phyloP scores from a whole-genome alignment of 2,888 invertebrate genomes.

The Lumbricus terrestris region DNA sequence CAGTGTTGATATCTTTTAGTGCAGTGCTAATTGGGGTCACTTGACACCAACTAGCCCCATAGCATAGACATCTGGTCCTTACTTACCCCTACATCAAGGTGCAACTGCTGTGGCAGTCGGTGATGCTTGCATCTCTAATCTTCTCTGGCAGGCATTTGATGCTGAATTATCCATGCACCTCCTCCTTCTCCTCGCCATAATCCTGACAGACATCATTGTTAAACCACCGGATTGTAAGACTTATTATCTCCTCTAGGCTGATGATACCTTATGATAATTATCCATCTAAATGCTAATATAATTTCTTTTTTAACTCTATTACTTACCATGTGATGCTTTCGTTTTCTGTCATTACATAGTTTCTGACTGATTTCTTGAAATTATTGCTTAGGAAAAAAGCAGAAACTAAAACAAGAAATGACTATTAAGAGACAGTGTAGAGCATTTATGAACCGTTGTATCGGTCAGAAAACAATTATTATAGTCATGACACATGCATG shows the following conservation, averaged over 20 bases:
- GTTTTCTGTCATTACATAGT: background rate
- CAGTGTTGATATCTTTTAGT: background rate
- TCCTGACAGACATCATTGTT: background rate
- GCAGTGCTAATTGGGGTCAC: background rate
- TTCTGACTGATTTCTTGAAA: background rate
- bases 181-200: too few species aligned
- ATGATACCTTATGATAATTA: background rate
- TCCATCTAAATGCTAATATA: background rate
- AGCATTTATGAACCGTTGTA: background rate
- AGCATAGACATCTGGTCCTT: background rate
- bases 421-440: background rate
- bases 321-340: background rate
- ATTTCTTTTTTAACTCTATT: background rate
- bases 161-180: slow-evolving; percentile 3
- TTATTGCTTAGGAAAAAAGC: background rate
- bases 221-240: background rate
- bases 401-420: background rate
- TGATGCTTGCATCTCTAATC: slow-evolving; percentile 3
- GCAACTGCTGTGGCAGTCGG: background rate
- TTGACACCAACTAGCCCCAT: background rate
- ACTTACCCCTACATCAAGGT: background rate
- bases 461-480: background rate
- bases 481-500: background rate
- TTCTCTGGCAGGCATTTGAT: slow-evolving; percentile 3
- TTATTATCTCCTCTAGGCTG: background rate